Base-by-base conservation (phyloP, 2,797 vertebrate genomes). In the Scolopax bukidnonensis region DNA sequence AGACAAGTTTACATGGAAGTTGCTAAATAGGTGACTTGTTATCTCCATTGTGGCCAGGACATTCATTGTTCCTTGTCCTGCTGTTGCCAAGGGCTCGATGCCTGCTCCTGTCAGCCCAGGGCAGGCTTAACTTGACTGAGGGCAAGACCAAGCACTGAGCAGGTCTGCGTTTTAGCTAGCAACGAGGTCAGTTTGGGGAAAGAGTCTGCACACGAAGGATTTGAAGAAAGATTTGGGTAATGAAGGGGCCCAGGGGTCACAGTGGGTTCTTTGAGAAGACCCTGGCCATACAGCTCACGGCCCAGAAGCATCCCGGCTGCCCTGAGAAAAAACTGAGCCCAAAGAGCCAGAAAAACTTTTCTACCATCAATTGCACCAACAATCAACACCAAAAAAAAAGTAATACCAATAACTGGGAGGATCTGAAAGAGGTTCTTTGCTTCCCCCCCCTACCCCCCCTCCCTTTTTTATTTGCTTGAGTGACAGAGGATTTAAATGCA, bases 401-500 rank as follows among this genome's bases (percentile, higher is more conserved):
- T 86, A 91, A 59, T 16, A 69, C 59, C 71, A 85, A 25, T 90
- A 96, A 93, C 93, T 40, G 23, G 41, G 84, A 96, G 60, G 57
- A 90, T 87, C 82, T 96, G 94, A 96, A 96, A 96, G 83, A 77
- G 87, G 86, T 80, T 89, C 93, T 96, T 90, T 82, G 74, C 79
- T 86, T 38, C 2, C 15, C 64, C 6, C 32, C 50, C 45, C 41
- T 9, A 43, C 43, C 17, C 15, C 68, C 64, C 70, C 69, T 12
- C 67, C 30, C 11, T 53, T 92, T 95, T 93, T 94, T 94, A 92
- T 82, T 94, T 93, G 78, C 89, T 84, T 94, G 96, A 97, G 84
- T 95, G 97, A 97, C 97, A 97, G 97, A 95, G 84, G 97, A 97
- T 97, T 97, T 97, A 97, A 97, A 97, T 96, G 96, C 97, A 95